Base-by-base conservation (phyloP, 1,140 invertebrate species). In the Drosophila sechellia region DNA sequence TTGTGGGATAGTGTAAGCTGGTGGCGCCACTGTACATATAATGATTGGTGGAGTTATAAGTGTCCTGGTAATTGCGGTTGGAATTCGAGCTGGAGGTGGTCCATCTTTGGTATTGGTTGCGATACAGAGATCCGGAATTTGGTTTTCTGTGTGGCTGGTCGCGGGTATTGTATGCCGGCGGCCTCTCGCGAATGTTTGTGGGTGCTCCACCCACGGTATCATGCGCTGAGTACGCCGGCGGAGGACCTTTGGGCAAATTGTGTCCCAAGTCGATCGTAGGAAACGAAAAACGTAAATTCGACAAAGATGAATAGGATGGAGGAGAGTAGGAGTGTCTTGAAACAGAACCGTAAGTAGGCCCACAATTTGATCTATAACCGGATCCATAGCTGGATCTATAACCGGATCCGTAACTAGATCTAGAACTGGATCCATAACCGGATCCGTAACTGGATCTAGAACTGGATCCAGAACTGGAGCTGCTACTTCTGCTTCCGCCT, bases 401-500 rank as follows among this genome's bases (percentile, higher is more conserved):
- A 27, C 27, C 0, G 5, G 5, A 27, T 27, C 27, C 27, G 1
- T 17, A 17, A 27, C 27, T 5, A 0, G 27, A 27, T 0, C 5
- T 0, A 0, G 5, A 27, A 27, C 27, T 6, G 27, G 27, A 27
- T 27, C 27, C 5, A 27, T 27, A 6, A 6, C 5, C 1, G 5
- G 27, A 5, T 27, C 5, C 5, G 6, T 6, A 31, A 8, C 27
- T 31, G 27, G 27, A 43, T n/a, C 42, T 8, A 8, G 13, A 15
- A n/a, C 40, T 43, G 6, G 40, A 43, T 3, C 40, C 20, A 4
- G 39, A 40, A 40, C 39, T 40, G 13, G 40, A 42, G 4, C 76
- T 69, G 12, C 77, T 75, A 0, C 56, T 46, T 37, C 10, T 6
- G n/a, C 12, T 40, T 8, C 75, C 5, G 12, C 20, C 71, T 10